These are phyloP conservation scores for Baronia brevicornis DNA, from an alignment of 2,888 invertebrate species.

Conservation along the genomic window DNA sequence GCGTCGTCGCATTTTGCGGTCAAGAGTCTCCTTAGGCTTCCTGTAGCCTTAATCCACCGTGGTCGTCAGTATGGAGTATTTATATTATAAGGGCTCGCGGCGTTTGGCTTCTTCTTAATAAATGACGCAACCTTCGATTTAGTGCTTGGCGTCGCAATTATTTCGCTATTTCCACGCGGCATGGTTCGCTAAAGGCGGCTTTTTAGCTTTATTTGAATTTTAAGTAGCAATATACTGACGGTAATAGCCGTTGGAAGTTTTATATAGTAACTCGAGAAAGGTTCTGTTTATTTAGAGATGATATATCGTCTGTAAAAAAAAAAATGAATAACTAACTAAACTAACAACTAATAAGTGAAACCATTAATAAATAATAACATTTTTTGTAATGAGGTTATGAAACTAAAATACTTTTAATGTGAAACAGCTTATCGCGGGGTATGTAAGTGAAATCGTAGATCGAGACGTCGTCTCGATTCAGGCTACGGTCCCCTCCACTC, in stretches of 20 bases:
- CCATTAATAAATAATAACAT: no score
- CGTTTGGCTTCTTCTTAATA: conserved; percentile 60
- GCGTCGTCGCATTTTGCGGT: no score
- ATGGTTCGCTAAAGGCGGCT: conserved; percentile 36
- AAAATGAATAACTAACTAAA: no score
- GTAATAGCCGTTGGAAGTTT: conserved; percentile 22
- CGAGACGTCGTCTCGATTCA: no score
- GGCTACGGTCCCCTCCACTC: no score
- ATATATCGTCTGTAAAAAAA: conserved; percentile 9
- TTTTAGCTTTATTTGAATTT: conserved; percentile 53
- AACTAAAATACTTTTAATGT: no score
- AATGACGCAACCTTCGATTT: conserved; percentile 61
- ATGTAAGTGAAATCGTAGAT: no score
- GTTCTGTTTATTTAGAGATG: conserved; percentile 15
- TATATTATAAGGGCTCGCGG: conserved; percentile 58
- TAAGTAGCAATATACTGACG: conserved; percentile 29
- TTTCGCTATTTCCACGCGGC: conserved; percentile 58
- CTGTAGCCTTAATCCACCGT: conserved; percentile 4
- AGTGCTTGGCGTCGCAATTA: conserved; percentile 57
- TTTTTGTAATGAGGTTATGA: no score
- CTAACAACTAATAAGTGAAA: no score
- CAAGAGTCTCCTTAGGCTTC: conserved; percentile 24
- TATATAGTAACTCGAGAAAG: conserved; percentile 15
- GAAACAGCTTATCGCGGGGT: no score
- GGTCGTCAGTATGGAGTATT: conserved; percentile 30